phyloP scores from a whole-genome alignment of 2,797 vertebrate genomes.

The Chrysocyon brachyurus region DNA sequence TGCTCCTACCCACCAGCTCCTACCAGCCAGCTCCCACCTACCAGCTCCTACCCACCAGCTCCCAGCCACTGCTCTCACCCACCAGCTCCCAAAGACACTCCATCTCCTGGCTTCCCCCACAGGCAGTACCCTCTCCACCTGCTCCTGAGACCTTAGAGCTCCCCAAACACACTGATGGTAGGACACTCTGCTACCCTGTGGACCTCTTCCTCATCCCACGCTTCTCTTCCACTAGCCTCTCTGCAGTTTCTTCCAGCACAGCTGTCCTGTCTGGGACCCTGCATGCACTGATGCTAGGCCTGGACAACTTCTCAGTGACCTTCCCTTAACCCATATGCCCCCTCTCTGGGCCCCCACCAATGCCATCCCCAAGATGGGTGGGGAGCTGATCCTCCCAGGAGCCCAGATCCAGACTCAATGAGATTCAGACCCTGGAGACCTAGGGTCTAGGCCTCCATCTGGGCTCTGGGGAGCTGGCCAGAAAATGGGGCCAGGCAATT shows the following conservation, averaged over 20 bases:
- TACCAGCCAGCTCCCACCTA: fast-evolving
- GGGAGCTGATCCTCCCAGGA: background rate
- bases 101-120: background rate
- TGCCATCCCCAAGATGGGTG: too few relatives aligned
- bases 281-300: fast-evolving
- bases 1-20: background rate
- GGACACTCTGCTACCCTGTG: background rate
- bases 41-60: too few relatives aligned
- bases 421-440: too few relatives aligned
- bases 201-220: fast-evolving
- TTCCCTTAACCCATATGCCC: too few relatives aligned
- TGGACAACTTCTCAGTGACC: fast-evolving
- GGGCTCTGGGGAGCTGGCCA: background rate
- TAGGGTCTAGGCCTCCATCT: background rate
- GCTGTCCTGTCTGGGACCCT: background rate
- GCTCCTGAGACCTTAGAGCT: background rate
- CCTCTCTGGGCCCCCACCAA: background rate
- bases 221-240: fast-evolving
- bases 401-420: background rate
- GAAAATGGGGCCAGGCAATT: background rate
- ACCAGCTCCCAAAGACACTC: background rate
- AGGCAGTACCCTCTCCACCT: background rate
- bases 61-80: too few relatives aligned
- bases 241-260: background rate
- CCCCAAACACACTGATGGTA: background rate